Evolutionary conservation across 1,140 invertebrate species (phyloP), one percentile per base, ranked within the genome.

Genomic region (Hylyphantes graminicola): DNA sequence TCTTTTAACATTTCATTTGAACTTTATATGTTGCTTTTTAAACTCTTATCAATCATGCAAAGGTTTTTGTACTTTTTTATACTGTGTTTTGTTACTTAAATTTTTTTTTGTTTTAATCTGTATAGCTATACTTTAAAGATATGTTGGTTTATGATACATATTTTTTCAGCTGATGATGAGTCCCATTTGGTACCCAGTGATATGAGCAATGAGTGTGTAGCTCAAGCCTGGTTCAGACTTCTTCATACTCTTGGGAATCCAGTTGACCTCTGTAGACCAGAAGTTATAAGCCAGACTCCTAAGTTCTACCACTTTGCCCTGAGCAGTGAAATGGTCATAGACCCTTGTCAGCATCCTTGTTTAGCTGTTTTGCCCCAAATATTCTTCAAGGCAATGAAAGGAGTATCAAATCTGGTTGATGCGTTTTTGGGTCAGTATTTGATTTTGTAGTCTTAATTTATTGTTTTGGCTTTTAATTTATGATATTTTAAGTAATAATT

Each of bases 171-270:
- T 86, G 96, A 97, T 85, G 96, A 97, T 87, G 96, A 97, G 89
- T 90, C 92, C 8, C 93, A 93, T 86, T 88, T 96, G 7, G 94
- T 97, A 67, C 94, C 96, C 17, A 87, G 90, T 7, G 94, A 93
- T 61, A 97, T 98, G 94, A 93, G 92, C 21, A 93, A 95, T 86
- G 96, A 98, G 89, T 95, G 95, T 85, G 93, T 98, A 15, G 94
- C 95, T 57, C 97, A 98, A 91, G 94, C 94, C 88, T 98, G 97
- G 97, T 98, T 96, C 90, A 92, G 97, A 81, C 94, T 98, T 87
- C 90, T 98, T 57, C 96, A 98, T 87, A 96, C 95, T 55, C 93
- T 98, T 85, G 96, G 97, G 35, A 98, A 98, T 90, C 97, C 97
- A 0, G 95, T 97, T 0, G 96, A 97, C 87, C 91, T 99, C 70